Conservation (phyloP, 1,140 invertebrate species). For the Archegozetes longisetosus region DNA sequence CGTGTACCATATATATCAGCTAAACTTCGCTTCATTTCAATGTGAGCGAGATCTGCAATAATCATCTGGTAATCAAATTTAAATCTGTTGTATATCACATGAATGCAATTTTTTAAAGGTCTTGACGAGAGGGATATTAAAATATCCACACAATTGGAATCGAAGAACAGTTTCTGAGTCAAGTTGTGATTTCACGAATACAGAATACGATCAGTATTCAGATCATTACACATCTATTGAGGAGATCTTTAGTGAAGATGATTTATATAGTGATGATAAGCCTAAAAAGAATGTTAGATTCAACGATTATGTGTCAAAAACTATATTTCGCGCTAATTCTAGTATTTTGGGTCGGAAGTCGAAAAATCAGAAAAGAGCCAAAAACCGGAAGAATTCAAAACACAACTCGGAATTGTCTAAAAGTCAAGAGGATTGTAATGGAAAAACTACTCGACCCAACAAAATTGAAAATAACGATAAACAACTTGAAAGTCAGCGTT, state of each 20-base stretch:
- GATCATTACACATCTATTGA: conserved; percentile 3
- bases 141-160: conserved; percentile 7
- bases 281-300: conserved; percentile 12
- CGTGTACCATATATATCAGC: too few species aligned
- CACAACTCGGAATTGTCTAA: too few species aligned
- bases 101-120: too few species aligned
- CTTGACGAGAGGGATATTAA: not conserved
- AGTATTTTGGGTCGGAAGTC: conserved; percentile 5
- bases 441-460: not conserved
- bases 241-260: not conserved
- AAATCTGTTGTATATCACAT: too few species aligned
- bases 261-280: not conserved
- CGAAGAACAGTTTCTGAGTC: conserved; percentile 5
- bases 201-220: not conserved
- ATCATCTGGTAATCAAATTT: too few species aligned
- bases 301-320: conserved; percentile 3
- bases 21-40: too few species aligned
- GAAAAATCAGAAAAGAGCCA: conserved; percentile 12
- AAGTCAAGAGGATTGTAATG: too few species aligned
- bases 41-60: too few species aligned
- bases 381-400: not conserved
- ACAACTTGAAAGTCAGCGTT: not conserved
- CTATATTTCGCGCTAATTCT: conserved; percentile 10
- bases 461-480: not conserved
- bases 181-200: not conserved